Base-by-base conservation (phyloP, 2,888 invertebrate species). In the Hololepta plana region DNA sequence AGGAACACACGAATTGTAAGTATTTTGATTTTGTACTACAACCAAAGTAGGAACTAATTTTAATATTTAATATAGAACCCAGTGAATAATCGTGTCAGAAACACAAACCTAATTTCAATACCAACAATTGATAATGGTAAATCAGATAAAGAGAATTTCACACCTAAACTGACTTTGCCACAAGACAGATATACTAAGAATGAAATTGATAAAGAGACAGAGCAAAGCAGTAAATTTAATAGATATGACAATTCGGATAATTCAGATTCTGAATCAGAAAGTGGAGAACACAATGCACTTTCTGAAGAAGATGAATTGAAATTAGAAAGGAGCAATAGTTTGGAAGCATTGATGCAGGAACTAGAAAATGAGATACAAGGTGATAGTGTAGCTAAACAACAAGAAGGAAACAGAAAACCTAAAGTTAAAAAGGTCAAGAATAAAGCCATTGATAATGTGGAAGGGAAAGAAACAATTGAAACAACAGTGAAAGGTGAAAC, bases 261-360 rank as follows among this genome's bases (percentile, higher is more conserved):
- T 27, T 58, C 59, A 0, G 52, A 51, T 32, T 44, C 23, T 14
- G 27, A 51, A 26, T 57, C 58, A 0, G 53, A 53, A 26, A 34
- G 37, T 8, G 51, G 47, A 11, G 46, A 45, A 15, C 44, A 46
- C 11, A 45, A 46, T 10, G 38, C 47, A 9, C 38, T 51, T 11
- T 29, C 46, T n/a, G 53, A 38, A 20, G 38, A 49, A n/a, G 34
- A 49, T 7, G 50, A 51, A 42, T 47, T 44, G 10, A 52, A 56
- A 37, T 45, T 58, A 14, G 52, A 57, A 32, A 55, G 58, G 29
- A 49, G 58, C 23, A 55, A 54, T 34, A 62, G 62, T 38, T 44
- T 64, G 23, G 62, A 62, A 30, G 56, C 56, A 3, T 39, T 64
- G 15, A 60, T 64, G 55, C 51, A 59, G 27, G 61, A 63, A 35